Percentiles rank a stretch among this genome's conserved stretches.
These are phyloP conservation scores for Gallinago undulata DNA, from an alignment of 2,113 vertebrate genomes.

Conservation along the genomic window DNA sequence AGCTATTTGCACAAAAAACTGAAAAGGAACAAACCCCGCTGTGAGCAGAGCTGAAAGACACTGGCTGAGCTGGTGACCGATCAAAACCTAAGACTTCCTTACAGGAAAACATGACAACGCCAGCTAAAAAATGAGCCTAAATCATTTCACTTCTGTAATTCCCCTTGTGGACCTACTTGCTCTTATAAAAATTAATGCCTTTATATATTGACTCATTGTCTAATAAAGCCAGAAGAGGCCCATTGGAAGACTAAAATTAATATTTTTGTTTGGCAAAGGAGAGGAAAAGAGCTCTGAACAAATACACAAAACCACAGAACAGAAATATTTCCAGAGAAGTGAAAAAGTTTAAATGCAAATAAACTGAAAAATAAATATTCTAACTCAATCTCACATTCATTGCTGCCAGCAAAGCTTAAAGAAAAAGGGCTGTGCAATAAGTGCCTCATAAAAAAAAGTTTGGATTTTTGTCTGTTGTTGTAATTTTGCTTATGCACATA, in stretches of 20 bases:
- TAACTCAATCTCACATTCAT: neutral
- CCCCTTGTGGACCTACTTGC: neutral
- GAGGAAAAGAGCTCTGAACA: neutral
- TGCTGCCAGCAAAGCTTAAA: neutral
- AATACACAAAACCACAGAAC: neutral
- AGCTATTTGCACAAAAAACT: neutral
- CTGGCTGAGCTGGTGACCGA: neutral
- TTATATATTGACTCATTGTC: neutral
- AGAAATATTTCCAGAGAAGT: neutral
- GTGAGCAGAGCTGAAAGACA: neutral
- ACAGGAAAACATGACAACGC: neutral
- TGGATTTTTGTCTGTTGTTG: neutral
- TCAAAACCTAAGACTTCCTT: neutral
- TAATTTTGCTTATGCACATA: neutral
- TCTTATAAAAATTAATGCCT: neutral
- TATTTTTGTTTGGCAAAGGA: neutral
- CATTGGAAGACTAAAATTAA: neutral
- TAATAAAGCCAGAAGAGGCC: neutral
- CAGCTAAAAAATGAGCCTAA: neutral
- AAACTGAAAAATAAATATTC: neutral
- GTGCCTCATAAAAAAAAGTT: neutral
- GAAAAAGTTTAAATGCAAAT: neutral
- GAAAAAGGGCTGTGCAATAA: neutral
- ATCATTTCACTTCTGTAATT: neutral
- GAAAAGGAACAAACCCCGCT: neutral